Conservation (phyloP, 2,113 vertebrate species). For the Pogonocichla stellata region DNA sequence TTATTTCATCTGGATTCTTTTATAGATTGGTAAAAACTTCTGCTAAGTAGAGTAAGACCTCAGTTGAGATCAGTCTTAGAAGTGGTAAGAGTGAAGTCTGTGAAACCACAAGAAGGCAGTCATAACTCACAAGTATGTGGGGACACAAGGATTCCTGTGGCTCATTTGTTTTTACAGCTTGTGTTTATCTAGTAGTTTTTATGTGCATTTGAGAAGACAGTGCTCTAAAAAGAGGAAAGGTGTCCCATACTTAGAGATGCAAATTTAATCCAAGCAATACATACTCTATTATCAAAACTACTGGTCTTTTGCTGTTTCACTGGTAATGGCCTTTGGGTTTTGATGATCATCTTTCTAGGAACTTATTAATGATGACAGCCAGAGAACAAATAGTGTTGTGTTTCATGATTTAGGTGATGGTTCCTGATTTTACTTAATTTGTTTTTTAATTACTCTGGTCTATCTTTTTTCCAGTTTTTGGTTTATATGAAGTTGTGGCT, state of each 20-base stretch:
- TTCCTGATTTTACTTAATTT: background rate
- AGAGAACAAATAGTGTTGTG: background rate
- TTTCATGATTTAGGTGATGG: background rate
- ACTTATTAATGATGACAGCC: background rate
- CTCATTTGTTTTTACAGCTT: constrained; percentile 6
- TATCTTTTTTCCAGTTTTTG: background rate
- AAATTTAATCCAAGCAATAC: background rate
- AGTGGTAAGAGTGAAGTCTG: background rate
- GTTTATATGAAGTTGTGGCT: background rate
- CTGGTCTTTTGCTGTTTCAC: background rate
- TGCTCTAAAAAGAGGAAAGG: background rate
- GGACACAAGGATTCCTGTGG: background rate
- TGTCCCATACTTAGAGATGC: background rate
- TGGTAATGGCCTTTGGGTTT: background rate
- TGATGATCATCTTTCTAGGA: background rate
- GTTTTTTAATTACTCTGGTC: background rate
- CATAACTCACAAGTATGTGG: background rate
- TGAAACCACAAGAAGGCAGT: constrained; percentile 32
- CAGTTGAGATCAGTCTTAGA: background rate
- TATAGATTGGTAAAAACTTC: background rate
- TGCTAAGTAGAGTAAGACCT: background rate
- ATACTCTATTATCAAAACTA: background rate
- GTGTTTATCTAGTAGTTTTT: background rate
- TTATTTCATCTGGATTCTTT: background rate
- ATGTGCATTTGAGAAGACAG: background rate